Evolutionary conservation across 1,140 invertebrate genomes (phyloP).

Genomic region (Saccostrea cuccullata): DNA sequence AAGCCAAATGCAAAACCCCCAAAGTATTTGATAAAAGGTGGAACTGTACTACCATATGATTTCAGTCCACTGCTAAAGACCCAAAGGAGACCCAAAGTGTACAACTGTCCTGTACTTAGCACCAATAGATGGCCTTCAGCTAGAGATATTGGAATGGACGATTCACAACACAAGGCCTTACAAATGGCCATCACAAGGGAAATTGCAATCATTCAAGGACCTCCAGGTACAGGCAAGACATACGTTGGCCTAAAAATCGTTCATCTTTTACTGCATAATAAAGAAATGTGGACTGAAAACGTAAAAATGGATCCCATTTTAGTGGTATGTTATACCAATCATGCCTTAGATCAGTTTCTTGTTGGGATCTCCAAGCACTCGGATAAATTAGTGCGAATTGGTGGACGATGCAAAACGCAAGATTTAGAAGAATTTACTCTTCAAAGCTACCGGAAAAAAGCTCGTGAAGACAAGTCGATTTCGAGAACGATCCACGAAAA

Average conservation of each 20-base stretch:
- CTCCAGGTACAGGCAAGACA: constrained; percentile 76
- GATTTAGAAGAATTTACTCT: constrained; percentile 62
- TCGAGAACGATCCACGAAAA: constrained; percentile 53
- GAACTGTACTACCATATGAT: constrained; percentile 42
- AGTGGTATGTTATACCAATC: constrained; percentile 91
- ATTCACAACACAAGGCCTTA: constrained; percentile 79
- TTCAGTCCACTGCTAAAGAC: constrained; percentile 46
- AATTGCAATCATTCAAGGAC: constrained; percentile 85
- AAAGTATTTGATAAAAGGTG: constrained; percentile 56
- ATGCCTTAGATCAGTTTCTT: constrained; percentile 93
- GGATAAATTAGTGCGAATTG: constrained; percentile 85
- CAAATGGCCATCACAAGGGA: constrained; percentile 78
- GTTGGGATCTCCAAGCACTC: constrained; percentile 80
- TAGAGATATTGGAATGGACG: constrained; percentile 72
- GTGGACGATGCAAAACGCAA: constrained; percentile 84
- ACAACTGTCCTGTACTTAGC: constrained; percentile 53
- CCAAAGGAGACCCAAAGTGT: neutral
- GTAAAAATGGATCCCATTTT: constrained; percentile 82
- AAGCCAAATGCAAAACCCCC: constrained; percentile 61
- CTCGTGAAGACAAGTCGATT: constrained; percentile 46
- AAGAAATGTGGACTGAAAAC: constrained; percentile 73
- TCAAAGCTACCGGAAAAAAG: constrained; percentile 53
- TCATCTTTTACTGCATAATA: constrained; percentile 73
- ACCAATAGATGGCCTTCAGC: constrained; percentile 65
- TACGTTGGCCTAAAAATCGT: constrained; percentile 77